Percentiles rank a stretch among this genome's conserved stretches.
These are phyloP conservation scores for Conus canariensis DNA, from an alignment of 2,888 invertebrate species.

Conservation along the genomic window DNA sequence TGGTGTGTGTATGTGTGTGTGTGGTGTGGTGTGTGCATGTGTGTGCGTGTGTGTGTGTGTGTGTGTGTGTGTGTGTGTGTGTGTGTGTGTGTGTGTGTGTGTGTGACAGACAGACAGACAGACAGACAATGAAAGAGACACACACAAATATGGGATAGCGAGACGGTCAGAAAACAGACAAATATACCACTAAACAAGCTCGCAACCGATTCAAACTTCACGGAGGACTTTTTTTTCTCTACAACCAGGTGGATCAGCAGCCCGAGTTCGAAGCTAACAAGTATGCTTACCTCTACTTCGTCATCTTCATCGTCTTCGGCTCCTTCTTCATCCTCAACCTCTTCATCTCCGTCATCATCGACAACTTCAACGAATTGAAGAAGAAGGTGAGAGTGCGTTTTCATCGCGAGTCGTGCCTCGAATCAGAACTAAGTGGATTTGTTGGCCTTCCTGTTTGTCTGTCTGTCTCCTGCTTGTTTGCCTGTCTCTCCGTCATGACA, in stretches of 20 bases:
- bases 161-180: too few species aligned
- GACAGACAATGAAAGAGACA: neutral
- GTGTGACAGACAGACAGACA: neutral
- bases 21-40: neutral
- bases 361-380: slow-evolving; percentile 98
- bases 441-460: neutral
- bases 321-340: slow-evolving; percentile 98
- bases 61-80: too few species aligned
- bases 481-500: too few species aligned
- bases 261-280: slow-evolving; percentile 93
- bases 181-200: too few species aligned
- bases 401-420: neutral
- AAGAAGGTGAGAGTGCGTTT: slow-evolving; percentile 89
- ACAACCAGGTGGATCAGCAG: slow-evolving; percentile 86
- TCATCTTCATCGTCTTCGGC: slow-evolving; percentile 97
- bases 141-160: neutral
- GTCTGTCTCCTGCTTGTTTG: neutral
- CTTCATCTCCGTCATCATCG: slow-evolving; percentile 98
- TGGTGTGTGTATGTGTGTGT: neutral
- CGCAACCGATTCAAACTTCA: too few species aligned
- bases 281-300: slow-evolving; percentile 95
- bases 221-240: too few species aligned
- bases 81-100: too few species aligned
- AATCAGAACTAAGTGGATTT: too few species aligned
- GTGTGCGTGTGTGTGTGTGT: too few species aligned